Base-by-base conservation (phyloP, 2,888 invertebrate genomes). In the Protophormia terraenovae region DNA sequence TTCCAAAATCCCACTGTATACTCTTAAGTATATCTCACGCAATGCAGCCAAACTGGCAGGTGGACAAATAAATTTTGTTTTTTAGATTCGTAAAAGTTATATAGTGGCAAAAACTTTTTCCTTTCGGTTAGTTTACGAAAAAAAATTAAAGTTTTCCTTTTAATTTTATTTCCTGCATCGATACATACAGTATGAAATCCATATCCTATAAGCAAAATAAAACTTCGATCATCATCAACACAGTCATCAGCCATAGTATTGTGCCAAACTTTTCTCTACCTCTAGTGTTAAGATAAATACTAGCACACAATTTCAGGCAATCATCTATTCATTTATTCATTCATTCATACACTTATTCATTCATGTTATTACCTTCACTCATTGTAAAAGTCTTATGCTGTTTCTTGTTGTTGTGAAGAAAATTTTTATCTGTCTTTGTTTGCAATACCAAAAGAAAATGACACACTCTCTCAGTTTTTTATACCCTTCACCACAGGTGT, bases 81-180 rank as follows among this genome's bases (percentile, higher is more conserved):
- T 75, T 64, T 16, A 38, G 29, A 50, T 64, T 75, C 62, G 35
- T 45, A 60, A 38, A n/a, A n/a, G 62, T 22, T 47, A 50, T 73
- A 50, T 35, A 50, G 47, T 35, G 38, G 7, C 24, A 50, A 50
- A 64, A 64, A 66, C n/a, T 64, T 38, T 35, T 29, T 38, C 19
- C 14, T 64, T 41, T 7, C 50, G 2, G 0, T 32, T 27, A 50
- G 38, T 35, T n/a, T n/a, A 32, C 12, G 24, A 8, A 45, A 24
- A 27, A 41, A 38, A 64, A 64, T 7, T 19, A 24, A 24, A 45
- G n/a, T 41, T 41, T 41, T 64, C 1, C 16, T 45, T 66, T 45
- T 27, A 12, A 45, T 27, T 14, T 29, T 3, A 5, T 32, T 67
- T 47, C 8, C 3, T n/a, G n/a, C 16, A 32, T 41, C 1, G 41